Conservation (phyloP, 1,140 invertebrate species). For the Drosophila tristis region DNA sequence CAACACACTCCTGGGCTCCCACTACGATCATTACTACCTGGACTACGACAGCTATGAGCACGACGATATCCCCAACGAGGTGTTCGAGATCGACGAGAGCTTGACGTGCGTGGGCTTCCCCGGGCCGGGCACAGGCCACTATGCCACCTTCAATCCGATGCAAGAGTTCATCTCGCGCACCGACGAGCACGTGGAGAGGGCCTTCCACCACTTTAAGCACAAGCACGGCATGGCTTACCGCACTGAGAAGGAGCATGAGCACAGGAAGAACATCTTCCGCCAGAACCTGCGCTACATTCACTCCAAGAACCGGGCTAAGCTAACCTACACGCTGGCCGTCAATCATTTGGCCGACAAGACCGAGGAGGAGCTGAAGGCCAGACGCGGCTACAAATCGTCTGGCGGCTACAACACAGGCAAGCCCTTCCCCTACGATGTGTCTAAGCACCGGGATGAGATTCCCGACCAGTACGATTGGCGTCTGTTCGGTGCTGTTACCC, state of each 20-base stretch:
- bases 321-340: conserved; percentile 90
- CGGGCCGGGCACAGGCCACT: conserved; percentile 91
- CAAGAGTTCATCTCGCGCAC: conserved; percentile 92
- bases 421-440: conserved; percentile 86
- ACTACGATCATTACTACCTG: conserved; percentile 98
- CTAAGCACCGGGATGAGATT: conserved; percentile 81
- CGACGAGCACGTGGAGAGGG: conserved; percentile 90
- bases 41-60: conserved; percentile 91
- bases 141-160: conserved; percentile 96
- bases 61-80: conserved; percentile 88
- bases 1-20: conserved; percentile 95
- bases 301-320: conserved; percentile 92
- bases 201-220: conserved; percentile 91
- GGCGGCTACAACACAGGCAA: conserved; percentile 89
- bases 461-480: conserved; percentile 95
- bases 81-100: conserved; percentile 89
- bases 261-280: conserved; percentile 92
- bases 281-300: conserved; percentile 95
- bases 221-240: conserved; percentile 90
- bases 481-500: conserved; percentile 95
- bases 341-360: conserved; percentile 96
- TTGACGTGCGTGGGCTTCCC: conserved; percentile 92
- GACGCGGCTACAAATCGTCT: conserved; percentile 90
- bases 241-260: conserved; percentile 87
- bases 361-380: conserved; percentile 90